Base-by-base conservation (phyloP, 2,113 vertebrate species). In the Prochilodus magdalenae region DNA sequence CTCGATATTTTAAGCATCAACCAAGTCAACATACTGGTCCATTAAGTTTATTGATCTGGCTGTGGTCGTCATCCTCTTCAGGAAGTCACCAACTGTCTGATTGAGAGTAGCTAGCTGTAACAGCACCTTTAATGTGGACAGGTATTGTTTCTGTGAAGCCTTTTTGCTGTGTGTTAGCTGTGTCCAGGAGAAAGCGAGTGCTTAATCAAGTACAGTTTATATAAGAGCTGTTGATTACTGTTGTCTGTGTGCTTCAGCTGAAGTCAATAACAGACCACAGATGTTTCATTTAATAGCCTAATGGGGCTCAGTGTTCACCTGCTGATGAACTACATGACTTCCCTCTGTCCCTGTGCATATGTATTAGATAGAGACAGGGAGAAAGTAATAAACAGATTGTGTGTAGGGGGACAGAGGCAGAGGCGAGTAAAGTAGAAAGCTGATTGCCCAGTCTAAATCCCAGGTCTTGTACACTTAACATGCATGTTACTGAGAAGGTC, bases 251-350 rank as follows among this genome's bases (percentile, higher is more conserved):
- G 70, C 47, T 51, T 29, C 27, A 24, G 13, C 16, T 73, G 3
- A 51, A 73, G 47, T 53, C 70, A 51, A 53, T 47, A 71, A 49
- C 40, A 71, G 49, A 71, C 26, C 36, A 71, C 24, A 18, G 44
- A 27, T 53, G 22, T 53, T n/a, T 26, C 53, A 5, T 73, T 73
- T 73, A 73, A 51, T 51, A n/a, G 18, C 57, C 57, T 24, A 60
- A 60, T 60, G 24, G 53, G 53, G 53, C 18, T 57, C 20, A 57
- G 6, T n/a, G 53, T n/a, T 57, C 6, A 4, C n/a, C 22, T 24
- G n/a, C 57, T 60, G 57, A 26, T 60, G 24, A 60, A 24, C n/a
- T 60, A 60, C 57, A 60, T 24, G 57, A 60, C 57, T 60, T 60
- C 20, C 24, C 57, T 60, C 12, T 60, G 57, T 60, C n/a, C 24